A percentile compares a stretch with the other conserved stretches of the same genome.
These are phyloP conservation scores for Chaetorhynchus papuensis DNA, from an alignment of 2,113 vertebrate genomes.

Conservation along the genomic window DNA sequence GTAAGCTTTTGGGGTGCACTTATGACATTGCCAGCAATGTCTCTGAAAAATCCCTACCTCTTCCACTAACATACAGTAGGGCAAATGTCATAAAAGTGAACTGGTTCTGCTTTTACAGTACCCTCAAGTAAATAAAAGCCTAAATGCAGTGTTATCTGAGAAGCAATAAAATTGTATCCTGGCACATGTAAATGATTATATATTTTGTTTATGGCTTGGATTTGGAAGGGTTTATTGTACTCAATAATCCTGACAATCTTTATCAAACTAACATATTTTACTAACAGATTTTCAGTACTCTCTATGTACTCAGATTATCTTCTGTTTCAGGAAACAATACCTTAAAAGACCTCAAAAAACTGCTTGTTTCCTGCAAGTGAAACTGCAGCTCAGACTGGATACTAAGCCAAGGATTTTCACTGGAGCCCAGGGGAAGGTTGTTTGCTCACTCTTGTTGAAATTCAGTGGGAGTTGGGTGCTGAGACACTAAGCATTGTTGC, in stretches of 20 bases:
- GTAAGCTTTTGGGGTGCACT: background rate
- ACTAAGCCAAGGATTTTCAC: background rate
- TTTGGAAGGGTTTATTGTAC: background rate
- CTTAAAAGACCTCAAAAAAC: background rate
- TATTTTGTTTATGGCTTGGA: background rate
- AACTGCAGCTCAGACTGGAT: background rate
- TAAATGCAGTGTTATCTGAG: constrained; percentile 4
- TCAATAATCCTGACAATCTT: background rate
- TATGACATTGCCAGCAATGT: background rate
- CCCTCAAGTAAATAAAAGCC: constrained; percentile 1
- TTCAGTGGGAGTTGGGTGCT: constrained; percentile 29
- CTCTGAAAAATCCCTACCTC: background rate
- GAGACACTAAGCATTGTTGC: constrained; percentile 19
- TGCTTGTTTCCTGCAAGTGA: background rate
- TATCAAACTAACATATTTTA: background rate
- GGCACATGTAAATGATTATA: background rate
- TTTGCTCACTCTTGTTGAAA: constrained; percentile 37
- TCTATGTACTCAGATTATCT: background rate
- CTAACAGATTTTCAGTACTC: background rate
- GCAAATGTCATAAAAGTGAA: background rate
- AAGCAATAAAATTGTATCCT: constrained; percentile 48
- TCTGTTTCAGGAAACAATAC: background rate
- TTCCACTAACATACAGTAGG: background rate
- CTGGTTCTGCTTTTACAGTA: background rate
- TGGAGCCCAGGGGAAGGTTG: constrained; percentile 49